phyloP scores from a whole-genome alignment of 1,140 invertebrate species.

The Centruroides sculpturatus region DNA sequence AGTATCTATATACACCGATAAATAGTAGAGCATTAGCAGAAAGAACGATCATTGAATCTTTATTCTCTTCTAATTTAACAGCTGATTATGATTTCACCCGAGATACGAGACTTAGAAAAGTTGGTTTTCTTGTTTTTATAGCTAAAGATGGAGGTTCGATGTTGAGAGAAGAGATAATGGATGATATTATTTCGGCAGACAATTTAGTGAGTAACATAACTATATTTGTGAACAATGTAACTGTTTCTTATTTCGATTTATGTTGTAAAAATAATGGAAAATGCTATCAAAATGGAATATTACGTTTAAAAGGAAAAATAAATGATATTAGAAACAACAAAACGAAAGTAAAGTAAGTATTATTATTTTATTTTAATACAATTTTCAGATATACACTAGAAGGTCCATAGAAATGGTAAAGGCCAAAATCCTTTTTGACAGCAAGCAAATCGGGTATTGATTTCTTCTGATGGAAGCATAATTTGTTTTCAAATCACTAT shows the following conservation, averaged over 20 bases:
- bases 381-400: too few relatives aligned
- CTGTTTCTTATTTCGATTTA: constrained; percentile 54
- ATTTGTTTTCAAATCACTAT: too few relatives aligned
- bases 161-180: constrained; percentile 55
- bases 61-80: constrained; percentile 75
- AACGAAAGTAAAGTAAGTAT: constrained; percentile 42
- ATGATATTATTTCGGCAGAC: constrained; percentile 51
- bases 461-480: too few relatives aligned
- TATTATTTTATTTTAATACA: too few relatives aligned
- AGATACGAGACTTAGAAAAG: constrained; percentile 72
- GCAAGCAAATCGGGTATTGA: too few relatives aligned
- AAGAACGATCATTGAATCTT: constrained; percentile 56
- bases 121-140: constrained; percentile 65
- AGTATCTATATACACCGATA: constrained; percentile 76
- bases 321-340: constrained; percentile 45
- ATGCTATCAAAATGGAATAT: constrained; percentile 69
- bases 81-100: constrained; percentile 63
- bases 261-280: constrained; percentile 65
- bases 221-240: too few relatives aligned
- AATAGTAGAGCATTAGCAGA: constrained; percentile 56
- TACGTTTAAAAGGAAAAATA: constrained; percentile 65
- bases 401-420: too few relatives aligned
- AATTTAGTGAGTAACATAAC: constrained; percentile 30
- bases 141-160: constrained; percentile 67
- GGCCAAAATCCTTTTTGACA: too few relatives aligned